These are phyloP conservation scores for Epinephelus lanceolatus DNA, from an alignment of 2,113 vertebrate genomes.

Conservation along the genomic window DNA sequence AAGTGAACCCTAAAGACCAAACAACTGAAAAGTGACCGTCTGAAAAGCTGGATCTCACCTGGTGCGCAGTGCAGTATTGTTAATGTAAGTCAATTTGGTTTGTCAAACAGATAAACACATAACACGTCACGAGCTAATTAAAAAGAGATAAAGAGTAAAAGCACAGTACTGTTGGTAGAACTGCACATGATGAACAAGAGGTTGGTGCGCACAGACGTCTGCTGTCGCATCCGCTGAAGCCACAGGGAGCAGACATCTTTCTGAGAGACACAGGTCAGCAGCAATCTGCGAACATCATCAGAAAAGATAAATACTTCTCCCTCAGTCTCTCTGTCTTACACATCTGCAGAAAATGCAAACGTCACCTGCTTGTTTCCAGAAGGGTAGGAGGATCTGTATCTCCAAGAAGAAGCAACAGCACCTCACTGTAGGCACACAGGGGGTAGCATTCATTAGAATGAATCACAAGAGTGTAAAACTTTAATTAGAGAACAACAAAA, in stretches of 20 bases:
- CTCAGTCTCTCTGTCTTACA: conserved; percentile 6
- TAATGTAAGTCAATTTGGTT: not conserved
- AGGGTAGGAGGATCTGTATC: conserved; percentile 95
- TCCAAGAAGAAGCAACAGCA: conserved; percentile 91
- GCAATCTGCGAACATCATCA: conserved; percentile 84
- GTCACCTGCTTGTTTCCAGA: conserved; percentile 94
- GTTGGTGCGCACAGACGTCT: conserved; percentile 84
- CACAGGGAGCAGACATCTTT: conserved; percentile 89
- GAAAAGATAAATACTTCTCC: conserved; percentile 30
- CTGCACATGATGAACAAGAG: conserved; percentile 98
- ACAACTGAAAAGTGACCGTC: too few species aligned
- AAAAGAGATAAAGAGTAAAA: conserved; percentile 23
- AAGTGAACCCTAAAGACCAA: too few species aligned
- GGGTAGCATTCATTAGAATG: not conserved
- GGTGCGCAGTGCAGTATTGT: too few species aligned
- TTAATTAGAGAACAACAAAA: not conserved
- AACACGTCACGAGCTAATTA: not conserved
- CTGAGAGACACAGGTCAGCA: conserved; percentile 94
- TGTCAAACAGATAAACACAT: conserved; percentile 2
- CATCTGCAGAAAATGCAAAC: conserved; percentile 14
- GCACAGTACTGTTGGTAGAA: conserved; percentile 91
- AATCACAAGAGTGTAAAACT: not conserved
- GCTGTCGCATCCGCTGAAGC: conserved; percentile 90
- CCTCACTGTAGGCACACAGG: conserved; percentile 82
- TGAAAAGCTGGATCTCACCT: too few species aligned